phyloP scores from a whole-genome alignment of 2,113 vertebrate species.

The Regulus satrapa region DNA sequence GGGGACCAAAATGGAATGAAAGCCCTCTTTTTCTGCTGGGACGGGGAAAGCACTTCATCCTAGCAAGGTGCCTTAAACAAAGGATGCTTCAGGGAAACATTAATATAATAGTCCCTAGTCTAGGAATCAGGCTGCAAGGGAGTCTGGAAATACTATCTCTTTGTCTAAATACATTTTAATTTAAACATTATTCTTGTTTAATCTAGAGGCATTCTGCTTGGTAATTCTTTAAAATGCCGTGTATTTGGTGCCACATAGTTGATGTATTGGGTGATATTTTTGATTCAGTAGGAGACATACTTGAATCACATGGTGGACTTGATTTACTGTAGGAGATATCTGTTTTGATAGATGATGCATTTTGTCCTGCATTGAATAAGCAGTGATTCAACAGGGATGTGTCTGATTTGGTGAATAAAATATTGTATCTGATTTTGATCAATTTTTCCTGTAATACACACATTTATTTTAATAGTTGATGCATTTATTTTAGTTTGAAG shows the following conservation, averaged over 20 bases:
- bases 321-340: slow-evolving; percentile 70
- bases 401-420: slow-evolving; percentile 74
- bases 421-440: slow-evolving; percentile 74
- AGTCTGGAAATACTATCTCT: neutral
- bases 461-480: slow-evolving; percentile 77
- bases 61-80: neutral
- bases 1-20: neutral
- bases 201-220: slow-evolving; percentile 26
- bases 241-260: slow-evolving; percentile 56
- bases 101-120: neutral
- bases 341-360: slow-evolving; percentile 74
- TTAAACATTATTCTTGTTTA: slow-evolving; percentile 39
- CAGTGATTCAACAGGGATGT: slow-evolving; percentile 71
- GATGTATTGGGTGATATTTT: slow-evolving; percentile 67
- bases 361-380: slow-evolving; percentile 70
- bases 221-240: slow-evolving; percentile 60
- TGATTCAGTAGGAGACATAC: slow-evolving; percentile 62
- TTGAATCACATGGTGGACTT: slow-evolving; percentile 64
- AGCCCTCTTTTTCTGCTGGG: neutral
- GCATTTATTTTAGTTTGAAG: slow-evolving; percentile 69
- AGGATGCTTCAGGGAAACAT: neutral
- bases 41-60: neutral
- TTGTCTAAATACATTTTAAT: slow-evolving; percentile 53
- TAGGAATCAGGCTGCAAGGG: neutral
- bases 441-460: slow-evolving; percentile 68